A percentile compares a stretch with the other conserved stretches of the same genome.
Evolutionary conservation across 2,113 vertebrate species (phyloP).

Genomic region (Bucco capensis): DNA sequence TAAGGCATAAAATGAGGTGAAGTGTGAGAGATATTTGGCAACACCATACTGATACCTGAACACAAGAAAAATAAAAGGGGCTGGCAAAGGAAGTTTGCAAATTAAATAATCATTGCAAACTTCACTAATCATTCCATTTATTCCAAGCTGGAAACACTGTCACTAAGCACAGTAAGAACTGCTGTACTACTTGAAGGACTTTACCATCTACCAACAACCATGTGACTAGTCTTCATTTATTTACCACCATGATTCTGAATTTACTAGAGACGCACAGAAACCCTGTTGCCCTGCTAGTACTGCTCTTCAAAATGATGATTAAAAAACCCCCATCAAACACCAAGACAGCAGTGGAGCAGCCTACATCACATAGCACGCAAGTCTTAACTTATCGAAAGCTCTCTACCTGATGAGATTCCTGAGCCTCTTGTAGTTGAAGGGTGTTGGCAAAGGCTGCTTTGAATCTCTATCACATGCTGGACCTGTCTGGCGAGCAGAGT

Average conservation of each 20-base stretch:
- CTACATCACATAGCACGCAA: neutral
- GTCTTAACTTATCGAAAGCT: slow-evolving; percentile 34
- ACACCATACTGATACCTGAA: neutral
- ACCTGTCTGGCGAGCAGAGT: slow-evolving; percentile 34
- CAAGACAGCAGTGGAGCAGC: neutral
- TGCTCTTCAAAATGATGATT: neutral
- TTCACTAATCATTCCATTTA: neutral
- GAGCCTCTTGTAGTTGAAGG: neutral
- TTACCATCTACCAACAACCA: neutral
- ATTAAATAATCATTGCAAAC: neutral
- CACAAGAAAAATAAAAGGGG: neutral
- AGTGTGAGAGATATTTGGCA: neutral
- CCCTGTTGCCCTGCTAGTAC: neutral
- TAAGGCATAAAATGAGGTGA: neutral
- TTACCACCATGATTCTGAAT: neutral
- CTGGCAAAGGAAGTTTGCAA: neutral
- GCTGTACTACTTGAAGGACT: neutral
- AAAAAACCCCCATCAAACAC: neutral
- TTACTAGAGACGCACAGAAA: neutral
- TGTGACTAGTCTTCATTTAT: neutral
- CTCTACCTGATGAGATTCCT: slow-evolving; percentile 41
- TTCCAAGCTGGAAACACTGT: neutral
- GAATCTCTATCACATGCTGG: slow-evolving; percentile 21
- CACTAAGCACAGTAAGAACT: neutral
- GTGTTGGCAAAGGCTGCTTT: slow-evolving; percentile 35